These are phyloP conservation scores for Prolemur simus DNA, from an alignment of 2,113 vertebrate species.

Conservation along the genomic window DNA sequence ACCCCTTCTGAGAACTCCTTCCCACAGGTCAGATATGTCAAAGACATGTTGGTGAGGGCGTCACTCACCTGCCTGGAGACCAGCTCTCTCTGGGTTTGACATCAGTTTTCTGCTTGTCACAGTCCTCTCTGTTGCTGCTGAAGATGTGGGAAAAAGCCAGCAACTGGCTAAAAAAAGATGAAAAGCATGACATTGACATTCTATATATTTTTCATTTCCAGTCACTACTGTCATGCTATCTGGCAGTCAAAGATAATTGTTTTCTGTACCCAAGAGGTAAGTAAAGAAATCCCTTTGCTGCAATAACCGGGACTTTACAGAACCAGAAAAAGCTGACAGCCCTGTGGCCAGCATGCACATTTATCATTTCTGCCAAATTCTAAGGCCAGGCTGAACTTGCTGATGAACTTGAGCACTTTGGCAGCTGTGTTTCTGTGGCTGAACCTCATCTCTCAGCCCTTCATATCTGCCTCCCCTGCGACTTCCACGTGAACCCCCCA, in stretches of 20 bases:
- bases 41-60: slow-evolving; percentile 89
- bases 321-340: slow-evolving; percentile 94
- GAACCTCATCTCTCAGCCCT: background rate
- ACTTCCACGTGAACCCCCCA: background rate
- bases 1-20: slow-evolving; percentile 95
- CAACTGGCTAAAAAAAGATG: background rate
- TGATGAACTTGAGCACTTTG: slow-evolving; percentile 84
- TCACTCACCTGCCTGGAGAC: background rate
- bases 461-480: background rate
- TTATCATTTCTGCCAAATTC: slow-evolving; percentile 90
- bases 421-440: background rate
- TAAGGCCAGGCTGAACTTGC: slow-evolving; percentile 90
- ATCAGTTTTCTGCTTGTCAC: background rate
- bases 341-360: slow-evolving; percentile 91
- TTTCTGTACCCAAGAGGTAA: slow-evolving; percentile 95
- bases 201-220: slow-evolving; percentile 91
- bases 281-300: slow-evolving; percentile 92
- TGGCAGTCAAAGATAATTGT: slow-evolving; percentile 93
- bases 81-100: background rate
- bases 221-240: slow-evolving; percentile 92
- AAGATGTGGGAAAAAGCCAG: background rate
- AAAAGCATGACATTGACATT: background rate
- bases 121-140: background rate
- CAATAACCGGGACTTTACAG: slow-evolving; percentile 87
- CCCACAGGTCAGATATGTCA: slow-evolving; percentile 93